phyloP scores from a whole-genome alignment of 1,140 invertebrate genomes.

The Polypedilum pembai region DNA sequence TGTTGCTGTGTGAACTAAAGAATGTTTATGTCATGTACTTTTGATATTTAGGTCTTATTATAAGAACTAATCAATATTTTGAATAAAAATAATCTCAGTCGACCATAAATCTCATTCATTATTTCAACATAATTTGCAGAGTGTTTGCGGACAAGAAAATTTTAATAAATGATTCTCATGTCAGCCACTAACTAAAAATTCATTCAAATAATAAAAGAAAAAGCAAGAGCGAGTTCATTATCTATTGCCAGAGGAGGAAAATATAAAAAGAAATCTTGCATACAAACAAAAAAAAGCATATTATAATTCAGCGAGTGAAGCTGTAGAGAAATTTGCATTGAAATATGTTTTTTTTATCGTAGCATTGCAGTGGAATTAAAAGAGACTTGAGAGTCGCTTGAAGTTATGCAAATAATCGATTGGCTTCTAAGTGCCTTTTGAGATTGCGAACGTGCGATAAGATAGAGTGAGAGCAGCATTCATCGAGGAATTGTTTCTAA shows the following conservation, averaged over 20 bases:
- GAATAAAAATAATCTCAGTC: too few relatives aligned
- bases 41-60: too few relatives aligned
- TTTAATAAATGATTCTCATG: too few relatives aligned
- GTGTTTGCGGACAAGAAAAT: too few relatives aligned
- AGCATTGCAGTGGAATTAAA: background rate
- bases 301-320: constrained; percentile 6
- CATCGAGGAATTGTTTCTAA: too few relatives aligned
- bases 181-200: background rate
- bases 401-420: constrained; percentile 28
- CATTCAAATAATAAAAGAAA: background rate
- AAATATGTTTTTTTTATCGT: constrained; percentile 10
- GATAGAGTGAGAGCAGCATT: background rate
- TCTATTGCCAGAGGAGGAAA: background rate
- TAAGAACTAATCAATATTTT: too few relatives aligned
- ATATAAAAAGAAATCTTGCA: constrained; percentile 2
- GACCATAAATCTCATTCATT: too few relatives aligned
- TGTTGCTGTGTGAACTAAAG: too few relatives aligned
- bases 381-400: background rate
- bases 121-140: too few relatives aligned
- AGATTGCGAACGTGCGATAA: constrained; percentile 5
- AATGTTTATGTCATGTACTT: too few relatives aligned
- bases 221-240: background rate
- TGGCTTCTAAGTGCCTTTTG: background rate
- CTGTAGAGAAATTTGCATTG: constrained; percentile 24
- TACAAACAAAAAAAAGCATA: background rate